Percentiles rank a stretch among this genome's conserved stretches.
Evolutionary conservation across 2,113 vertebrate species (phyloP).

Genomic region (Bos indicus): DNA sequence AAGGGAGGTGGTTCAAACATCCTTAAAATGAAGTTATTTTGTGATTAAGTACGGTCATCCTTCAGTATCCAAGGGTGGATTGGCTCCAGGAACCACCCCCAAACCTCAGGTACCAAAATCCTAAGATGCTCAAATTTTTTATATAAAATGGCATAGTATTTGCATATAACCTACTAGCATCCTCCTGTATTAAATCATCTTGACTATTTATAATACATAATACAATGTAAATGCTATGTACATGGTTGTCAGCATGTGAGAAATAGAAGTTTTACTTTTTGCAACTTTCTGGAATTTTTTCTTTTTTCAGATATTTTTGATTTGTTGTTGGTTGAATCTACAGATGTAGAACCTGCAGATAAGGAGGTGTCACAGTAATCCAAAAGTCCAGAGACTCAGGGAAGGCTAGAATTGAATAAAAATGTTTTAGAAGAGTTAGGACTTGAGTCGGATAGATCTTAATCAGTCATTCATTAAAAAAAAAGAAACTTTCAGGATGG

Average conservation of each 20-base stretch:
- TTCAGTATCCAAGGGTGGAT: not conserved
- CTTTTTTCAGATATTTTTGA: not conserved
- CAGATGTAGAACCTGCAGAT: not conserved
- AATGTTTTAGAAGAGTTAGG: not conserved
- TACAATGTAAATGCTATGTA: not conserved
- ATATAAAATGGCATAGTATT: not conserved
- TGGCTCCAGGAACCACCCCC: not conserved
- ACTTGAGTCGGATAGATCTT: not conserved
- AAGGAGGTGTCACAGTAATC: not conserved
- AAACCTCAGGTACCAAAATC: not conserved
- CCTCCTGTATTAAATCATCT: not conserved
- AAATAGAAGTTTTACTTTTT: not conserved
- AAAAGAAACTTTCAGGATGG: not conserved
- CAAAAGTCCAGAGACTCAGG: not conserved
- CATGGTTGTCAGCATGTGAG: not conserved
- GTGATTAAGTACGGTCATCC: not conserved
- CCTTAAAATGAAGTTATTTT: not conserved
- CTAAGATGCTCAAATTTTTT: not conserved
- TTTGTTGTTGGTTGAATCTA: not conserved
- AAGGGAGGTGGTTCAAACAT: not conserved
- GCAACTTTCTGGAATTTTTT: not conserved
- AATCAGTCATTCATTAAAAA: not conserved
- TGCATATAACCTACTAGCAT: not conserved
- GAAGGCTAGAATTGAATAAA: not conserved
- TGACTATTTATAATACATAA: not conserved